Evolutionary conservation across 2,797 vertebrate species (phyloP).

Genomic region (Acanthornis magna): DNA sequence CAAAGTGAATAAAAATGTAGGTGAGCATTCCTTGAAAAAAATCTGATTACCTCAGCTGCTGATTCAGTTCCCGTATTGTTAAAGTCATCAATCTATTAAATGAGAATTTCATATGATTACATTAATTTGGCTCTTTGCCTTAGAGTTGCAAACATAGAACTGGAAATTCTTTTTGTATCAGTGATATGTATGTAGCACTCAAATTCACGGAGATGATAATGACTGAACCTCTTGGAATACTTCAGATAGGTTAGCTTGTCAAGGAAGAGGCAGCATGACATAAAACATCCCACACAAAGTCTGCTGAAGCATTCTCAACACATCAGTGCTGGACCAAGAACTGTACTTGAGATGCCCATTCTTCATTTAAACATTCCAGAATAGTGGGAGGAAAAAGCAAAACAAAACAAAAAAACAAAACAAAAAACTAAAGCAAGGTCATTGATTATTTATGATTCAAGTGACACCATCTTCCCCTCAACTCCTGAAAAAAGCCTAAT

Average conservation of each 20-base stretch:
- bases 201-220: constrained; percentile 12
- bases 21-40: constrained; percentile 75
- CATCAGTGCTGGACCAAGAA: background rate
- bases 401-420: too few species aligned
- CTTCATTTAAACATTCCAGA: background rate
- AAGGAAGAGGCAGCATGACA: background rate
- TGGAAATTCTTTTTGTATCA: constrained; percentile 67
- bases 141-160: constrained; percentile 66
- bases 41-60: constrained; percentile 80
- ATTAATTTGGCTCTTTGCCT: constrained; percentile 73
- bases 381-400: too few species aligned
- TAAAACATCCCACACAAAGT: background rate
- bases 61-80: constrained; percentile 81
- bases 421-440: background rate
- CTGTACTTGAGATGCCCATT: background rate
- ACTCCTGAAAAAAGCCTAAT: background rate
- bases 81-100: constrained; percentile 86
- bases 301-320: background rate
- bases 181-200: background rate
- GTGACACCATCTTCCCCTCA: background rate
- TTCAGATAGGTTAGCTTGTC: background rate
- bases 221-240: background rate
- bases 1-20: constrained; percentile 66
- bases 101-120: constrained; percentile 82
- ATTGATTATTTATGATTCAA: background rate